Base-by-base conservation (phyloP, 2,888 invertebrate species). In the Phytoseiulus persimilis region DNA sequence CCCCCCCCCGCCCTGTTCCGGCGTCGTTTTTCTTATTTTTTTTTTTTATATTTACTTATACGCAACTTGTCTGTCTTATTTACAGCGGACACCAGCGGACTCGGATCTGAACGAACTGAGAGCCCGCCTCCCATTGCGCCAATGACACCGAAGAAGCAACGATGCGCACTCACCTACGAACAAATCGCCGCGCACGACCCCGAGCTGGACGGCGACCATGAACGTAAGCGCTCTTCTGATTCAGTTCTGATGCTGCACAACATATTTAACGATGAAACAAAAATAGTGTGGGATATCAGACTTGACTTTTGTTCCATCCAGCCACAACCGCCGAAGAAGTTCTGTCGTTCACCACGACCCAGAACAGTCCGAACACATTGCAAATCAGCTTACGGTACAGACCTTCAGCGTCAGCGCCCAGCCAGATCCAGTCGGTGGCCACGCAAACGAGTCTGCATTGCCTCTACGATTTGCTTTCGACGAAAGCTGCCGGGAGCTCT, bases 101-200 rank as follows among this genome's bases (percentile, higher is more conserved):
- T 31, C 11, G 33, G 32, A 11, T n/a, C 32, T 6, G 45, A 45
- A 39, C 28, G 39, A 6, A 87, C 87, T 5, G 87, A 87, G n/a
- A 87, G 87, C 18, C 87, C 87, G 31, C 87, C 91, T 83, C 92
- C 92, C 14, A 92, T 93, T 83, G 93, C 93, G 28, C 93, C 93
- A 31, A 92, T 93, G 92, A 92, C 92, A 28, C 92, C 91, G 91
- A 90, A 91, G 90, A 90, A 91, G 87, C 87, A 87, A 45, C 18
- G 87, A n/a, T 87, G 87, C 32, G 87, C 91, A 32, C 91, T 90
- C 31, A 91, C 91, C 87, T 90, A 90, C 90, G 90, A 90, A 90
- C 90, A 90, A 32, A 90, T 90, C 91, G 91, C 46, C 92, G 92
- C 90, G 89, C 91, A 90, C 89, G 45, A 89, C 89, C 89, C 90